A percentile compares a stretch with the other conserved stretches of the same genome.
Conservation (phyloP, 2,113 vertebrate species). For the Carettochelys insculpta region DNA sequence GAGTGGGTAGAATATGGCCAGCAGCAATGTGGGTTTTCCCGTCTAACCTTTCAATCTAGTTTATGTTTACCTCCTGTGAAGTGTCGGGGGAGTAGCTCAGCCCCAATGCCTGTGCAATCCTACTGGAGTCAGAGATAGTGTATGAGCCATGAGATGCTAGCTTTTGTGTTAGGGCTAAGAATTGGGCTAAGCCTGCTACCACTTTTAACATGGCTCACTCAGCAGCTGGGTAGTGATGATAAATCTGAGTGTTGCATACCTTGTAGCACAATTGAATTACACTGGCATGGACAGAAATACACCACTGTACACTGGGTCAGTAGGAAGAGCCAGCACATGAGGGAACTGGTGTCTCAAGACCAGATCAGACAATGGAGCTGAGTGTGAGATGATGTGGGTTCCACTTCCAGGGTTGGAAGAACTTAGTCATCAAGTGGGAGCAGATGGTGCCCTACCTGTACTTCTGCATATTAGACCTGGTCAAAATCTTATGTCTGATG, state of each 20-base stretch:
- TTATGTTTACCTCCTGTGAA: not conserved
- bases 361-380: not conserved
- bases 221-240: accelerated
- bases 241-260: not conserved
- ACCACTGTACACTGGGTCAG: not conserved
- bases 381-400: not conserved
- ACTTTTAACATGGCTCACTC: not conserved
- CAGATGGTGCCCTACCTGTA: accelerated
- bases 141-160: not conserved
- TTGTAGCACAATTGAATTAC: not conserved
- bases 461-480: not conserved
- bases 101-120: accelerated
- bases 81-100: accelerated
- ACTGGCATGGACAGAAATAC: accelerated
- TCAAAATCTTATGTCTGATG: not conserved
- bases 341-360: not conserved
- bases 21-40: accelerated
- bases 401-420: not conserved
- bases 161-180: not conserved
- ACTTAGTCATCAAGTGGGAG: not conserved
- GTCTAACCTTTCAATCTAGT: not conserved
- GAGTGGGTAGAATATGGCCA: accelerated
- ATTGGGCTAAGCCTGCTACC: accelerated
- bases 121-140: accelerated
- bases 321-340: not conserved